These are phyloP conservation scores for Corythornis vintsioides DNA, from an alignment of 2,113 vertebrate species.

Conservation along the genomic window DNA sequence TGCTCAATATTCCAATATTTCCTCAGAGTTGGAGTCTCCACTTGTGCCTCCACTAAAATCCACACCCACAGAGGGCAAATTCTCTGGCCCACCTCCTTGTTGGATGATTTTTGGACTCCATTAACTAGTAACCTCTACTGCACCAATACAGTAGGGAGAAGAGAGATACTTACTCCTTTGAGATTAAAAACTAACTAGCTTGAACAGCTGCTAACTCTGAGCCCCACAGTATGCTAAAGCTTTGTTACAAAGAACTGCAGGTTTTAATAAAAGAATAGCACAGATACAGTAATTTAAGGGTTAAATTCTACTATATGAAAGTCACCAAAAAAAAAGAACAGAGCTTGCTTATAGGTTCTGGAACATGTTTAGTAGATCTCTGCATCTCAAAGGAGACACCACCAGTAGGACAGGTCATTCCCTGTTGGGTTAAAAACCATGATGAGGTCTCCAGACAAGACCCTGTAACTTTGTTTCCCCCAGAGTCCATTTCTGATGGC, in stretches of 20 bases:
- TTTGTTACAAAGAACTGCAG: fast-evolving
- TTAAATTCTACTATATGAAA: background rate
- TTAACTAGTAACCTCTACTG: background rate
- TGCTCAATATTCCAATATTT: background rate
- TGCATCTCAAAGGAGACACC: background rate
- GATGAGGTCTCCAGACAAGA: background rate
- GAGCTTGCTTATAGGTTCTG: background rate
- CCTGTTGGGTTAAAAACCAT: background rate
- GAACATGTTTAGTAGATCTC: background rate
- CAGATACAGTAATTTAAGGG: background rate
- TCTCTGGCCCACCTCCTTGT: background rate
- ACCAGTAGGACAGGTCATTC: background rate
- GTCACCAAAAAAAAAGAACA: background rate
- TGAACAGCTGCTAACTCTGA: background rate
- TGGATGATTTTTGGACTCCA: background rate
- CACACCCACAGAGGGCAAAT: background rate
- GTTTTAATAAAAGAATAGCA: background rate
- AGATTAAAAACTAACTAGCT: background rate
- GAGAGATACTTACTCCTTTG: background rate
- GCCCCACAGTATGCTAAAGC: background rate
- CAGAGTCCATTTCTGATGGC: background rate
- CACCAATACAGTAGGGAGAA: background rate
- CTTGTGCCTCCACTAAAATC: background rate
- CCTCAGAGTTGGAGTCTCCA: background rate
- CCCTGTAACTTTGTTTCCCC: background rate